Percentiles rank a stretch among this genome's conserved stretches.
Conservation (phyloP, 2,797 vertebrate genomes). For the Octomys mimax region DNA sequence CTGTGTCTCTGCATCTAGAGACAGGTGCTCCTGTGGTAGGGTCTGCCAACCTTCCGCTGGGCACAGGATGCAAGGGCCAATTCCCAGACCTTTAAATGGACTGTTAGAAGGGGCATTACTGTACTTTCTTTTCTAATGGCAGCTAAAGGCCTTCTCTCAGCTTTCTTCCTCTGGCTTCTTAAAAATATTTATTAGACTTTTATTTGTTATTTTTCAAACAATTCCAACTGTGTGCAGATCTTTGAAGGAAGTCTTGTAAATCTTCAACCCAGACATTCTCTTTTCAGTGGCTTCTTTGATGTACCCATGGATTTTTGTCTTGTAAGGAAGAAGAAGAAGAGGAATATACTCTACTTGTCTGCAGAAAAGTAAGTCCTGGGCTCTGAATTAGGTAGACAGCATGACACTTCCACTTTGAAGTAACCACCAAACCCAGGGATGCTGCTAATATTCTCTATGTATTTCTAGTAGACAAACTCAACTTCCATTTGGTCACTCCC, state of each 20-base stretch:
- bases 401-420: conserved; percentile 7
- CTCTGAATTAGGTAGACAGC: neutral
- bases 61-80: neutral
- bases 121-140: neutral
- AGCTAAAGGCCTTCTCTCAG: neutral
- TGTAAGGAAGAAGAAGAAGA: neutral
- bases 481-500: neutral
- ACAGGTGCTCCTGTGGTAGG: neutral
- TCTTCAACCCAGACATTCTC: neutral
- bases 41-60: neutral
- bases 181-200: neutral
- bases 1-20: neutral
- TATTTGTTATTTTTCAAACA: conserved; percentile 11
- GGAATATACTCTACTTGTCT: neutral
- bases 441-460: neutral
- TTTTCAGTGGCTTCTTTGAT: neutral
- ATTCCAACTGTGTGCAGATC: neutral
- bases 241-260: neutral
- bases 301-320: neutral
- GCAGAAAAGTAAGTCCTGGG: neutral
- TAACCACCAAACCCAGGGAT: conserved; percentile 14
- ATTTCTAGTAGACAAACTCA: neutral
- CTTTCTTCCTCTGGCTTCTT: conserved; percentile 19
- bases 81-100: neutral
- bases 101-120: neutral